Evolutionary conservation across 2,113 vertebrate genomes (phyloP).

Genomic region (Gymnobelideus leadbeateri): DNA sequence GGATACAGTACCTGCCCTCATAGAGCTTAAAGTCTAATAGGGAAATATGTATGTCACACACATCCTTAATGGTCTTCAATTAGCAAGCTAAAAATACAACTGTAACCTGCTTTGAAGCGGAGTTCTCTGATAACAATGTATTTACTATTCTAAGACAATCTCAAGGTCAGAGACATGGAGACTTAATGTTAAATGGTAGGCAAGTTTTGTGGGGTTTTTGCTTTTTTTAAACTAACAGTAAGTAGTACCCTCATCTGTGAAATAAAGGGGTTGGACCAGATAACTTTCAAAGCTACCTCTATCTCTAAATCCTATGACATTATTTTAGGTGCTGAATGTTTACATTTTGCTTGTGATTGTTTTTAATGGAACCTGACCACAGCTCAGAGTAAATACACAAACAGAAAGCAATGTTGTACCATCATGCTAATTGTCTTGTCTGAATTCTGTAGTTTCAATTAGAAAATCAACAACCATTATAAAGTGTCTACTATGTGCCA

Average conservation of each 20-base stretch:
- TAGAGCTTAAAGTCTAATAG: neutral
- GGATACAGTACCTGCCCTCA: no score
- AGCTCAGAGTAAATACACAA: neutral
- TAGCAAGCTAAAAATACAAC: neutral
- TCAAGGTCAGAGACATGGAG: neutral
- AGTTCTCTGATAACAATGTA: neutral
- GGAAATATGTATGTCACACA: neutral
- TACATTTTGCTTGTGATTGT: neutral
- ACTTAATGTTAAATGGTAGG: neutral
- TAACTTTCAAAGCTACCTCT: neutral
- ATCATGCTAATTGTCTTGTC: neutral
- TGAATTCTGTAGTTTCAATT: neutral
- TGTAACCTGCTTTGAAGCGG: neutral
- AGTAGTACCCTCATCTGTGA: neutral
- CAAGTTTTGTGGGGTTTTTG: neutral
- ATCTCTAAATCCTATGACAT: neutral
- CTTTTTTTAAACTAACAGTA: neutral
- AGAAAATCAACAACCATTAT: neutral
- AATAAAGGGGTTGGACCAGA: neutral
- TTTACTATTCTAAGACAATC: neutral
- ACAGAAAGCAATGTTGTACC: neutral
- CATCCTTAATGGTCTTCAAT: neutral
- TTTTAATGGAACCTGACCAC: neutral
- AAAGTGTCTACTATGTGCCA: neutral
- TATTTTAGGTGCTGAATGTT: neutral